These are phyloP conservation scores for Xestia sexstrigata DNA, from an alignment of 2,888 invertebrate genomes.

Conservation along the genomic window DNA sequence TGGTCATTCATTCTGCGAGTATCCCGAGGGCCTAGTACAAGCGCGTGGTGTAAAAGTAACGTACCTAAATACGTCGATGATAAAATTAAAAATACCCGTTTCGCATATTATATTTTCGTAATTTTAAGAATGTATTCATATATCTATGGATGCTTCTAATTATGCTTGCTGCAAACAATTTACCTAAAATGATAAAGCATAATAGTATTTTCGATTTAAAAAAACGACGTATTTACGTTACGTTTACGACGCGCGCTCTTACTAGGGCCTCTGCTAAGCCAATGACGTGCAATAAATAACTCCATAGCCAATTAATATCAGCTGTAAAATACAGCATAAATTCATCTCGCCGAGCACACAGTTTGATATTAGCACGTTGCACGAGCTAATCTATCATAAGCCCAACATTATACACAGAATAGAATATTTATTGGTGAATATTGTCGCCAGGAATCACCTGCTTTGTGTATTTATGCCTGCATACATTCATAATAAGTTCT, in stretches of 20 bases:
- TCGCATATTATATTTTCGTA: no score
- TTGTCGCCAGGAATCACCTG: constrained; percentile 19
- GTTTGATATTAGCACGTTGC: constrained; percentile 37
- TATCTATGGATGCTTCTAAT: no score
- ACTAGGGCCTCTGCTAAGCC: not conserved
- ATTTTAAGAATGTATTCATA: no score
- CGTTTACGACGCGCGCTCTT: no score
- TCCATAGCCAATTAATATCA: constrained; percentile 42
- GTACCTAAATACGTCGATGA: no score
- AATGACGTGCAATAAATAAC: constrained; percentile 36
- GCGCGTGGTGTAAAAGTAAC: no score
- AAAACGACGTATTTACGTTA: no score
- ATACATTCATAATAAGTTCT: not conserved
- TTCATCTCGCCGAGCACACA: constrained; percentile 46
- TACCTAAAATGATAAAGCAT: no score
- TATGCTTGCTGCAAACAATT: no score
- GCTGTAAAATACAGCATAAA: constrained; percentile 39
- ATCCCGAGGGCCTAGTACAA: no score
- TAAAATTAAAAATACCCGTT: no score
- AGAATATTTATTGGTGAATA: constrained; percentile 50
- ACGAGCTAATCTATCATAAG: constrained; percentile 55
- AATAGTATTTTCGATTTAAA: no score
- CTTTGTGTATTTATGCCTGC: constrained; percentile 7
- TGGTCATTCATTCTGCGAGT: not conserved
- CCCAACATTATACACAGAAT: constrained; percentile 22